Evolutionary conservation across 1,140 invertebrate genomes (phyloP).

Genomic region (Drosophila kikkawai): DNA sequence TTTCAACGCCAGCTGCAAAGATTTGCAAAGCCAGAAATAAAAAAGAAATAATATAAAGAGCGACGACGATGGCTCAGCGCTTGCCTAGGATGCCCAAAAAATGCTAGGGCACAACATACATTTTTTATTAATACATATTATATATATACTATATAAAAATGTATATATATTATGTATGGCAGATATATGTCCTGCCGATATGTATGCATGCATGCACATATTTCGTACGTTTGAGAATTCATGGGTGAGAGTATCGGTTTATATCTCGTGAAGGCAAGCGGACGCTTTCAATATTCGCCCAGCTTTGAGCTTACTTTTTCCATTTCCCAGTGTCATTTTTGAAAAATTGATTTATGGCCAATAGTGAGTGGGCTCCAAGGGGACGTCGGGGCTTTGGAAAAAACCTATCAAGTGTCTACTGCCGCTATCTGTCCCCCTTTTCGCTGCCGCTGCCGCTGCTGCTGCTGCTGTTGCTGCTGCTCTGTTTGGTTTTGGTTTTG

Average conservation of each 20-base stretch:
- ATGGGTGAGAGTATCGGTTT: conserved; percentile 45
- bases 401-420: conserved; percentile 77
- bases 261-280: conserved; percentile 36
- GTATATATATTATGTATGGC: neutral
- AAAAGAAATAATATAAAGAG: conserved; percentile 1
- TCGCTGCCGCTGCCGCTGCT: neutral
- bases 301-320: conserved; percentile 82
- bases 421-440: conserved; percentile 44
- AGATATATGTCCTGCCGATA: conserved; percentile 23
- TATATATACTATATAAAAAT: conserved; percentile 12
- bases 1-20: conserved; percentile 80
- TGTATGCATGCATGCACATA: conserved; percentile 36
- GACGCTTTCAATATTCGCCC: conserved; percentile 71
- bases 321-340: conserved; percentile 83
- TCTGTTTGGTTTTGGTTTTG: conserved; percentile 29
- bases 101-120: conserved; percentile 59
- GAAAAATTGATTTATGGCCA: conserved; percentile 83
- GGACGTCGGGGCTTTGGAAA: conserved; percentile 28
- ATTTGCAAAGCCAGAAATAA: conserved; percentile 50
- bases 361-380: conserved; percentile 53
- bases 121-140: conserved; percentile 57
- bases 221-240: conserved; percentile 38
- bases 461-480: conserved; percentile 9
- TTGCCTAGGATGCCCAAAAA: conserved; percentile 44
- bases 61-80: conserved; percentile 6